Evolutionary conservation across 30 jellyfish, hydroid and myxozoan species (phyloP), one percentile per base, ranked within the genome.

Genomic region (Rhopilema esculentum): DNA sequence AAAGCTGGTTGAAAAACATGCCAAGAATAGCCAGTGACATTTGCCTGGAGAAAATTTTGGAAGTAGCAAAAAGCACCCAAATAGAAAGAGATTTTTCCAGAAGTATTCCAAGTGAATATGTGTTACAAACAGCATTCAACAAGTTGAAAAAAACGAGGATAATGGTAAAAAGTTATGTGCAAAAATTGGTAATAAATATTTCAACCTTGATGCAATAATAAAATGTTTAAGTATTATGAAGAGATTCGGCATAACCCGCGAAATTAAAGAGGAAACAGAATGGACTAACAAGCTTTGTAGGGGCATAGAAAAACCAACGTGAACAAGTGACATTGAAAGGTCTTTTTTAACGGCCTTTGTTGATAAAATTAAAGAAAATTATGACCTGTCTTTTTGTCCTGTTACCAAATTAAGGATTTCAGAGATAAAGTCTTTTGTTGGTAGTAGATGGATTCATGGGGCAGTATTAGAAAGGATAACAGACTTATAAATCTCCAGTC

Each of bases 401-500:
- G 27, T 21, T 15, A 28, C 2, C 27, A 65, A 65, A 65, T 63
- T 25, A 18, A 63, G 30, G 21, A n/a, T 7, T 63, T 63, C n/a
- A 7, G 27, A 63, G 73, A 8, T 65, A 27, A 65, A 65, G 31
- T 21, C 75, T 21, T 27, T 65, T 65, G 75, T 65, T 20, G 75
- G 75, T 26, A 65, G n/a, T 28, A 65, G 75, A 65, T 65, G 75
- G 75, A 27, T 65, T 28, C 16, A 65, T 20, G 32, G 75, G 16
- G 75, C 28, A 7, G 32, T 65, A 26, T 12, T 65, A 0, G 75
- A 65, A 12, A 26, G 27, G 75, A 65, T 65, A 12, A 65, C 32
- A 12, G 28, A 21, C 31, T 65, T 21, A 65, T 65, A 15, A 65
- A 65, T 65, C 1, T 7, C 27, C 75, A 65, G 75, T 9, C 75